Evolutionary conservation across 2,888 invertebrate species (phyloP).

Genomic region (Metopia argyrocephala): DNA sequence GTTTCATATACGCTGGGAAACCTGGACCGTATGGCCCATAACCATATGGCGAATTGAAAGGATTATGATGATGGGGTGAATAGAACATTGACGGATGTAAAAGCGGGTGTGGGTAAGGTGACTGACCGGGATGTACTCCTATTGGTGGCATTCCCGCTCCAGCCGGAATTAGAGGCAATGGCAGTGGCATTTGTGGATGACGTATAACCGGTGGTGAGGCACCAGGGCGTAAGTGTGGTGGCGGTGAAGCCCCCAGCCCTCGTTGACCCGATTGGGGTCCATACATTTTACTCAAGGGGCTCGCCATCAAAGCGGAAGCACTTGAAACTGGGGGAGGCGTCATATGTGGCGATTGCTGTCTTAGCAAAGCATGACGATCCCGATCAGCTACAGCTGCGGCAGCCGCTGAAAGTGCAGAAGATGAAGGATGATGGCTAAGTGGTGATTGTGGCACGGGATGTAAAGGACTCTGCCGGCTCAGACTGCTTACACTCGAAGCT

Average conservation of each 20-base stretch:
- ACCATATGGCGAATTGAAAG: constrained; percentile 81
- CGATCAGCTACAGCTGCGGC: constrained; percentile 79
- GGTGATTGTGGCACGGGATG: constrained; percentile 79
- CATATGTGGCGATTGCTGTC: constrained; percentile 79
- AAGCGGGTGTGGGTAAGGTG: constrained; percentile 84
- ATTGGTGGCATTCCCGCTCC: constrained; percentile 77
- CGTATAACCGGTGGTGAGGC: constrained; percentile 81
- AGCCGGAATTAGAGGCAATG: constrained; percentile 77
- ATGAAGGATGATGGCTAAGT: constrained; percentile 78
- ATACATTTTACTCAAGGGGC: constrained; percentile 79
- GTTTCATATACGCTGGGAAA: constrained; percentile 77
- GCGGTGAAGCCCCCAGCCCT: constrained; percentile 80
- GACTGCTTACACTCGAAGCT: constrained; percentile 74
- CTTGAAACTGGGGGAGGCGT: constrained; percentile 79
- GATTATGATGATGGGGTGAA: constrained; percentile 84
- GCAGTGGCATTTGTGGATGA: constrained; percentile 79
- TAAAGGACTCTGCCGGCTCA: constrained; percentile 78
- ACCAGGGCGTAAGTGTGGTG: constrained; percentile 78
- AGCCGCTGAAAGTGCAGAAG: constrained; percentile 77
- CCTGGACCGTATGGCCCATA: constrained; percentile 79
- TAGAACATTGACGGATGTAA: constrained; percentile 86
- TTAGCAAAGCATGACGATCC: constrained; percentile 77
- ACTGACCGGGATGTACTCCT: constrained; percentile 86
- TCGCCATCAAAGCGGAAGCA: constrained; percentile 78
- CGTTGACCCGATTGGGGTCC: constrained; percentile 80